Evolutionary conservation across 2,888 invertebrate species (phyloP), one percentile per base, ranked within the genome.

Genomic region (Platynereis dumerilii): DNA sequence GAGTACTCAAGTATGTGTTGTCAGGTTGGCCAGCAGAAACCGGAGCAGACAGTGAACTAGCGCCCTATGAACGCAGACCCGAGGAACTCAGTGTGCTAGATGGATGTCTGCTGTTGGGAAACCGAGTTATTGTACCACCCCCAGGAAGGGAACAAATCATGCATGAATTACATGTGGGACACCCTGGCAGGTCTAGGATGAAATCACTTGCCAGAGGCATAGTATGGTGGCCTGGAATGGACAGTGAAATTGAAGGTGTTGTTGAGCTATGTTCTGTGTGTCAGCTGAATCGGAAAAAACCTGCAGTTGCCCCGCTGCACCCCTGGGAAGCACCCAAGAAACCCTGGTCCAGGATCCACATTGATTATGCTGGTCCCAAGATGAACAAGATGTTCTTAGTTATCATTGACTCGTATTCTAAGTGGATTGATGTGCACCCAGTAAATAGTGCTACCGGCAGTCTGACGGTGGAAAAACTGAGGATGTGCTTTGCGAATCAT

Each of bases 291-390:
- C 62, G 48, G 20, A 65, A 42, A 3, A 28, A 24, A 44, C 75
- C 73, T 20, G n/a, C 69, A 29, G 64, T 58, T 22, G 68, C 73
- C 20, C 70, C 74, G 0, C 52, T 76, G 10, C 74, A 75, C 48
- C 72, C 72, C 2, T 79, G 74, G 76, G 67, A 68, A 52, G 72
- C 60, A 53, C 76, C 77, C 12, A 60, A 58, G 15, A 62, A 64
- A 34, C 71, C 75, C n/a, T 79, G 75, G 77, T 62, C 61, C 12
- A 59, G 76, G 7, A 17, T 78, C 1, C 76, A 77, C 45, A 54
- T 76, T 22, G 76, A 78, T 56, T 74, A 69, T 60, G 76, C 76
- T 17, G 74, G 72, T 22, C 34, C 12, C 12, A 34, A 71, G 42
- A 15, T 65, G 48, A 71, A 69, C 2, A 57, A 57, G 53, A 70